Base-by-base conservation (phyloP, 2,797 vertebrate species). In the Dryobates pubescens region DNA sequence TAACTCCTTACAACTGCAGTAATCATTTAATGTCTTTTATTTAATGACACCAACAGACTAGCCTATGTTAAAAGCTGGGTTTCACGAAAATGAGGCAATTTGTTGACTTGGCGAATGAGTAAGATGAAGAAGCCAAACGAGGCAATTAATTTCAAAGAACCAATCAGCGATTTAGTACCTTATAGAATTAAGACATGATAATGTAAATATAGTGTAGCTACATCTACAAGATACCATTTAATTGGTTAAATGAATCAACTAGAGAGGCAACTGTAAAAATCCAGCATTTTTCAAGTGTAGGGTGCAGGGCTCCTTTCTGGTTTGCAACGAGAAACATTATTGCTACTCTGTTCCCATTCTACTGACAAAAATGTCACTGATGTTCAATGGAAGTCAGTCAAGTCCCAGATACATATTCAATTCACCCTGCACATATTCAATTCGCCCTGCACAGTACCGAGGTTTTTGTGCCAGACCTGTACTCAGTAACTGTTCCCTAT, bases 11-110 rank as follows among this genome's bases (percentile, higher is more conserved):
- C n/a, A 85, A 77, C 47, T 74, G 86, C 91, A 94, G 75, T 63
- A 85, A 85, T 78, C 51, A 75, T 77, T 96, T 93, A 68, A 82
- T 51, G 83, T 61, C 80, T 79, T 83, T 86, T 84, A 78, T 75
- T 91, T 90, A 93, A 85, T 65, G 45, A 93, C 65, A 88, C 9
- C 43, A 90, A 75, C 54, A 88, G 91, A 82, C 10, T 11, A 88
- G 51, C 18, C 54, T 65, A 57, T 34, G 75, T 72, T 91, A 91
- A 95, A 95, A 85, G 29, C 53, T 49, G 62, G 15, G 51, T 92
- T 93, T 91, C 81, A 85, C 82, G 74, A 93, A 93, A 94, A 91
- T 53, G 10, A 91, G 69, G 56, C 69, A 49, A 91, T 90, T 80
- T 90, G 47, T 84, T 80, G 63, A 85, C 43, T 88, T 71, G 49